Base-by-base conservation (phyloP, 1,140 invertebrate genomes). In the Vanessa tameamea region DNA sequence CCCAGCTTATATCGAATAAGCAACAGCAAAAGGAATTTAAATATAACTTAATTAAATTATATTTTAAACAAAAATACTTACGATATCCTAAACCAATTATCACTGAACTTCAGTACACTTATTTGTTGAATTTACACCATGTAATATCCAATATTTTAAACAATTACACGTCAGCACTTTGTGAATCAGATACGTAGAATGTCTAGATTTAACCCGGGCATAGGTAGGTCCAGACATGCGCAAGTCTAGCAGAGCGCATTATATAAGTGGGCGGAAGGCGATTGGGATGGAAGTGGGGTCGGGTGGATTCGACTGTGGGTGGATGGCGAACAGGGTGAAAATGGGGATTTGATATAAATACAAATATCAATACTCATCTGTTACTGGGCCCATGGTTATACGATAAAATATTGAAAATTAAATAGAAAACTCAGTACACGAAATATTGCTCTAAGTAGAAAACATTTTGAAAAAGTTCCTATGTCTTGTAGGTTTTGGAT, bases 191-290 rank as follows among this genome's bases (percentile, higher is more conserved):
- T 55, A 68, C 2, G 23, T 0, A 57, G 50, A 68, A 51, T 68
- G 23, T 50, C 51, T 57, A 55, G 51, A 53, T 16, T 53, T 68
- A 14, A 37, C 66, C 53, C 37, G 51, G 53, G 50, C 14, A 3
- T n/a, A 68, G 66, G 15, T 55, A 68, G 66, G 31, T 57, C 66
- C 66, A 68, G 66, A 13, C n/a, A 53, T 47, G 64, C 64, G 64
- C 64, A 65, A 53, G 50, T 16, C 7, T 15, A n/a, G 15, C 16
- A 15, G n/a, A n/a, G 50, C 14, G 14, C 15, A 53, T 53, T 53
- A 53, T 53, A 8, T 53, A n/a, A n/a, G 13, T n/a, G n/a, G 50
- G 50, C 15, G 50, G 26, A 31, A n/a, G n/a, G 50, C 14, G n/a
- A 15, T 7, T 51, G n/a, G 50, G 50, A 16, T 53, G 50, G n/a